Evolutionary conservation across 2,888 invertebrate species (phyloP), one percentile per base, ranked within the genome.

Genomic region (Lumbricus terrestris): DNA sequence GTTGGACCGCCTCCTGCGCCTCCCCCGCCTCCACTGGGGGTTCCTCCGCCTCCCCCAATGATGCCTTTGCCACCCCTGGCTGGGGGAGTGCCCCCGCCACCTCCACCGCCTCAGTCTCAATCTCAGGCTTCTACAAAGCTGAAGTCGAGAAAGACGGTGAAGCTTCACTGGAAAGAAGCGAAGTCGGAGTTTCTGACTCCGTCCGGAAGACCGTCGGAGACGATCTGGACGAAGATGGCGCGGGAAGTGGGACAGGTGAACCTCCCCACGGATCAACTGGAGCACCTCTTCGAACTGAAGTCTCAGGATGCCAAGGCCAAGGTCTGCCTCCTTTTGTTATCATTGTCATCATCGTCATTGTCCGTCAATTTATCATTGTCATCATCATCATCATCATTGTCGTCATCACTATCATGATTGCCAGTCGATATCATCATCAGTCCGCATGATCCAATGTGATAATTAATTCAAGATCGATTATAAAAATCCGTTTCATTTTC

Each of bases 271-370:
- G 97, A 97, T 93, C 98, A 98, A 95, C 95, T 99, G 93, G 98
- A 99, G 94, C 98, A 98, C 95, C 96, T 99, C 91, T 99, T 99
- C 95, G 99, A 99, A 95, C 98, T 98, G 69, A 96, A 98, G 94
- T 97, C 98, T 92, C 98, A 98, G 96, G 99, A 99, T 96, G 96
- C 98, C 93, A 96, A 98, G 93, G 97, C 97, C 92, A 99, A 98
- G 97, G 98, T 98, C n/a, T 3, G 91, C 34, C 16, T 69, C 69
- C 8, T 29, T 3, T 54, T 29, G 13, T 54, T 29, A 54, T 54
- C 54, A 54, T 54, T 29, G 11, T 54, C 54, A 54, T 54, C 54
- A 23, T 54, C 54, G 18, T 54, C 23, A 54, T 16, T 54, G 29
- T 23, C 23, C 4, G 23, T 54, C 3, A 29, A 29, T 29, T 29